A percentile compares a stretch with the other conserved stretches of the same genome.
Evolutionary conservation across 2,797 vertebrate species (phyloP).

Genomic region (Eutrigla gurnardus): DNA sequence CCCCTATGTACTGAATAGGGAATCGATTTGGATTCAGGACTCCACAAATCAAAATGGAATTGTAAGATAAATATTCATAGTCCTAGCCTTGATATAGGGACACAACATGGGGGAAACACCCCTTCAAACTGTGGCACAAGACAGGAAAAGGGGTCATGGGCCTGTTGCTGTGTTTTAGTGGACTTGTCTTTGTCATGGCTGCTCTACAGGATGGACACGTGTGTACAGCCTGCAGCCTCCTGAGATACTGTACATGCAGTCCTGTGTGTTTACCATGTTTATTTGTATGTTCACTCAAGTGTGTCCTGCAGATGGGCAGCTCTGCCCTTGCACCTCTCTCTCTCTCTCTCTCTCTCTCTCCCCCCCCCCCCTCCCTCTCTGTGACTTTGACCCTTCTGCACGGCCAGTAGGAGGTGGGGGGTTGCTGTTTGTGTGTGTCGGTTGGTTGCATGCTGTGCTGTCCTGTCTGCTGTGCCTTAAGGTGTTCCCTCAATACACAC

Average conservation of each 20-base stretch:
- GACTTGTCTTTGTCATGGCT: constrained; percentile 6
- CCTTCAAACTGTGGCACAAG: background rate
- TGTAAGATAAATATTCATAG: too few species aligned
- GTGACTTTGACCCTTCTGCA: constrained; percentile 73
- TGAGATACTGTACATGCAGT: background rate
- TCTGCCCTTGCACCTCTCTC: constrained; percentile 48
- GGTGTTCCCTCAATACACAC: constrained; percentile 52
- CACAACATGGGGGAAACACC: background rate
- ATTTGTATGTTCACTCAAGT: constrained; percentile 43
- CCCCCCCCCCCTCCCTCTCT: constrained; percentile 32
- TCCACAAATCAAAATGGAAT: too few species aligned
- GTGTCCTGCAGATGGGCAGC: constrained; percentile 58
- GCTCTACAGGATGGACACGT: constrained; percentile 8
- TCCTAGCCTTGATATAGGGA: background rate
- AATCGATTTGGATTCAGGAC: too few species aligned
- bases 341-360: constrained; percentile 31
- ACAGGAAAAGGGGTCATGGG: constrained; percentile 37
- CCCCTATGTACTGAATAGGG: too few species aligned
- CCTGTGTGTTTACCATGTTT: constrained; percentile 33
- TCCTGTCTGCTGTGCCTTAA: constrained; percentile 72
- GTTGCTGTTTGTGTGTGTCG: constrained; percentile 25
- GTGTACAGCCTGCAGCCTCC: constrained; percentile 5
- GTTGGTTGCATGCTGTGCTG: constrained; percentile 37
- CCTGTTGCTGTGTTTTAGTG: background rate
- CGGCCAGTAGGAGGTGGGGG: constrained; percentile 38